Conservation (phyloP, 1,140 invertebrate species). For the Aporrectodea caliginosa region DNA sequence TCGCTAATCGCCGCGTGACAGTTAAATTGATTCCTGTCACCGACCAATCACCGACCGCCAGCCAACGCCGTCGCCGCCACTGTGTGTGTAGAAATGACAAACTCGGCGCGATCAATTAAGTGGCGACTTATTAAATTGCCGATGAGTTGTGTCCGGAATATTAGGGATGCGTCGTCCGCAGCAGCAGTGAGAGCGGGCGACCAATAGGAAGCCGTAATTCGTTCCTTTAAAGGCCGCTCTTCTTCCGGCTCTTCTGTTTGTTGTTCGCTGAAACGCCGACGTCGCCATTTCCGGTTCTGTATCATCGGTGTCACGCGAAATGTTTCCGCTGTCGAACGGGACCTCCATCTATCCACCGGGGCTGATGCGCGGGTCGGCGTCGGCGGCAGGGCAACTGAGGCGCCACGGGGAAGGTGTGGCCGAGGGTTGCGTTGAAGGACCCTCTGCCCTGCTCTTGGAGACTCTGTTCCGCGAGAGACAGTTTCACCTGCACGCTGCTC, state of each 20-base stretch:
- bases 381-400: background rate
- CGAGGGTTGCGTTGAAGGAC: background rate
- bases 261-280: too few relatives aligned
- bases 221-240: background rate
- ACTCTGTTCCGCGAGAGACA: background rate
- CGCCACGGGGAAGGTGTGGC: background rate
- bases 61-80: background rate
- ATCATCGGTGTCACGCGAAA: background rate
- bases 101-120: background rate
- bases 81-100: background rate
- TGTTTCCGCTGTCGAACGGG: background rate
- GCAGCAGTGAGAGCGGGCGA: too few relatives aligned
- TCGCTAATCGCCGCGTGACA: background rate
- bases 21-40: background rate
- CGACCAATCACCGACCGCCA: background rate
- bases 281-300: background rate
- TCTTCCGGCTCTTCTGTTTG: too few relatives aligned
- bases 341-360: background rate
- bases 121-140: background rate
- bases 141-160: background rate
- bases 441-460: background rate
- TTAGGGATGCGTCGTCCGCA: too few relatives aligned
- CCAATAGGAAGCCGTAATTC: background rate
- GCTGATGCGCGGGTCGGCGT: background rate
- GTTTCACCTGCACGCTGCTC: background rate